Base-by-base conservation (phyloP, 2,113 vertebrate genomes). In the Mirza zaza region DNA sequence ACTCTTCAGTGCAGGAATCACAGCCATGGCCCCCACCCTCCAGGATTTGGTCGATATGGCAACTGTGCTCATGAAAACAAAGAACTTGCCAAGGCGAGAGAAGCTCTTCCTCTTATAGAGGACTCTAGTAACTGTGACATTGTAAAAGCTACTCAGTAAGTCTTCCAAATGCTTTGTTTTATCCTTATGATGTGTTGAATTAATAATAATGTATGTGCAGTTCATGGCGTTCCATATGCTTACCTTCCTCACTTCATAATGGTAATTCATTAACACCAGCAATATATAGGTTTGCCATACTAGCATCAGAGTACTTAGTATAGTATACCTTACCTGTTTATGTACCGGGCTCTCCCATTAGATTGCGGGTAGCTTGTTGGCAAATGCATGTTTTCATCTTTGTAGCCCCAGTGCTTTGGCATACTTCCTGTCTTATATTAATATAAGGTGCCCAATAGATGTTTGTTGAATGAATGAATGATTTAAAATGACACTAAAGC, bases 121-220 rank as follows among this genome's bases (percentile, higher is more conserved):
- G 99, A 99, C 95, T 99, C 99, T 92, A 98, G 98, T 98, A 99
- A 98, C 94, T 99, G 99, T 98, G 99, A 99, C 98, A 99, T 99
- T 10, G 98, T 99, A 27, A 99, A 99, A 98, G 99, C 99, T 52
- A 99, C 99, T 0, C 99, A 99, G 99, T 99, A 98, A 99, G 99
- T 98, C 0, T 93, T n/a, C 61, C 50, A 42, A 20, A 36, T 79
- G 18, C 63, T 92, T 75, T 68, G 3, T 42, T 79, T 52, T 55
- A 25, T 73, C 32, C 32, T 32, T 83, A n/a, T 6, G 3, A 85
- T 79, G 34, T 80, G 27, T 71, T 86, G 82, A 55, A 65, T 76
- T 63, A 6, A 6, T 18, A 20, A 6, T 82, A 61, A 34, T 9
- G 1, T 70, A 6, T 79, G 9, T 96, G 10, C 20, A 48, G 20